Evolutionary conservation across 2,113 vertebrate species (phyloP).

Genomic region (Paraplagusia blochii): DNA sequence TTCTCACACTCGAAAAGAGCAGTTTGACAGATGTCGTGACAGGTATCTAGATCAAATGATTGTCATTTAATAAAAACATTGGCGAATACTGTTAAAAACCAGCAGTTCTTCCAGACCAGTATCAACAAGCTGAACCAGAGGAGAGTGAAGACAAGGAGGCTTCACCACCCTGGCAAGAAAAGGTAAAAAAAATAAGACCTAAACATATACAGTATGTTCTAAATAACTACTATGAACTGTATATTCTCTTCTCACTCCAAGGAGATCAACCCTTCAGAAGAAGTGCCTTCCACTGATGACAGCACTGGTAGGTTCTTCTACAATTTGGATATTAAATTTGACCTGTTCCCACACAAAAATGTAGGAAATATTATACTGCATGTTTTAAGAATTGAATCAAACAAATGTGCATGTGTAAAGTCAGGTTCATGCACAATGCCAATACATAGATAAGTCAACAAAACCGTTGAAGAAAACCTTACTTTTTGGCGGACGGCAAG

Average conservation of each 20-base stretch:
- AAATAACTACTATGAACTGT: too few species aligned
- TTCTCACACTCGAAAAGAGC: slow-evolving; percentile 18
- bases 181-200: slow-evolving; percentile 15
- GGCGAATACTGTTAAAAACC: too few species aligned
- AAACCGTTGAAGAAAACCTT: too few species aligned
- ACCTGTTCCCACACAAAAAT: too few species aligned
- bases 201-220: background rate
- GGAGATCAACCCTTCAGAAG: background rate
- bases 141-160: slow-evolving; percentile 9
- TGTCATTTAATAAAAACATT: background rate
- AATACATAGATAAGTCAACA: too few species aligned
- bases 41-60: slow-evolving; percentile 25
- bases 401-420: too few species aligned
- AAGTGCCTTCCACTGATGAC: slow-evolving; percentile 11
- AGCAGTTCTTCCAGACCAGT: slow-evolving; percentile 14
- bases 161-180: background rate
- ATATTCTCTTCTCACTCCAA: slow-evolving; percentile 20
- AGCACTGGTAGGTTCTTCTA: slow-evolving; percentile 41
- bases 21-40: slow-evolving; percentile 6
- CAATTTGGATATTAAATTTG: too few species aligned
- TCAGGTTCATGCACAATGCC: too few species aligned
- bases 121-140: slow-evolving; percentile 1
- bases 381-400: too few species aligned
- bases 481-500: too few species aligned
- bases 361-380: background rate